Evolutionary conservation across 1,140 invertebrate genomes (phyloP).

Genomic region (Drosophila grimshawi): DNA sequence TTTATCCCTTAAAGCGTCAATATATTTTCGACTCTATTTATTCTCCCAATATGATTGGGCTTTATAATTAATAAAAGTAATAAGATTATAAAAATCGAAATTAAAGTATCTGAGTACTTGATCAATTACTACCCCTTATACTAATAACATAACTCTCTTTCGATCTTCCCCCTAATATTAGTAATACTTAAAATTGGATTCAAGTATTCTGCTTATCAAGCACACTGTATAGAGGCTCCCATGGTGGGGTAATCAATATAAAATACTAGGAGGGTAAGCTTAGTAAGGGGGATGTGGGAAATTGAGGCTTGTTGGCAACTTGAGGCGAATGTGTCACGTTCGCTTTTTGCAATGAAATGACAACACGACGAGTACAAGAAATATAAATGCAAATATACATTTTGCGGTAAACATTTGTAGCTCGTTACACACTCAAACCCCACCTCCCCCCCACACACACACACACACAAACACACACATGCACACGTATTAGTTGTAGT

Average conservation of each 20-base stretch:
- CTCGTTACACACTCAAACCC: slow-evolving; percentile 58
- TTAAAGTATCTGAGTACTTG: too few species aligned
- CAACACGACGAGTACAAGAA: slow-evolving; percentile 55
- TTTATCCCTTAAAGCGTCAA: too few species aligned
- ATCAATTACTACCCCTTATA: too few species aligned
- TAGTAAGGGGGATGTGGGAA: background rate
- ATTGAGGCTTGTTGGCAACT: slow-evolving; percentile 18
- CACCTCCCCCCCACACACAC: slow-evolving; percentile 5
- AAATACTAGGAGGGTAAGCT: background rate
- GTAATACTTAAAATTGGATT: too few species aligned
- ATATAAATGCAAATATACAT: slow-evolving; percentile 79
- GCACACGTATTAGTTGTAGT: slow-evolving; percentile 46
- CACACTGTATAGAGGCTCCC: background rate
- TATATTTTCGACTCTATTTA: too few species aligned
- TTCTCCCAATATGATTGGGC: too few species aligned
- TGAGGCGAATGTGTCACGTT: slow-evolving; percentile 66
- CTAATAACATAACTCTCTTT: too few species aligned
- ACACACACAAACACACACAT: slow-evolving; percentile 20
- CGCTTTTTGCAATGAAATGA: slow-evolving; percentile 60
- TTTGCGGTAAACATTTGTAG: slow-evolving; percentile 75
- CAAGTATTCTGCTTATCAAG: too few species aligned
- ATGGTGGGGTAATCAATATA: slow-evolving; percentile 1
- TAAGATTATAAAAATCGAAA: too few species aligned
- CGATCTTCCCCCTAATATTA: too few species aligned
- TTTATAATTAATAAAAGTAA: too few species aligned